These are phyloP conservation scores for Rhagonycha lutea DNA, from an alignment of 2,888 invertebrate species.

Conservation along the genomic window DNA sequence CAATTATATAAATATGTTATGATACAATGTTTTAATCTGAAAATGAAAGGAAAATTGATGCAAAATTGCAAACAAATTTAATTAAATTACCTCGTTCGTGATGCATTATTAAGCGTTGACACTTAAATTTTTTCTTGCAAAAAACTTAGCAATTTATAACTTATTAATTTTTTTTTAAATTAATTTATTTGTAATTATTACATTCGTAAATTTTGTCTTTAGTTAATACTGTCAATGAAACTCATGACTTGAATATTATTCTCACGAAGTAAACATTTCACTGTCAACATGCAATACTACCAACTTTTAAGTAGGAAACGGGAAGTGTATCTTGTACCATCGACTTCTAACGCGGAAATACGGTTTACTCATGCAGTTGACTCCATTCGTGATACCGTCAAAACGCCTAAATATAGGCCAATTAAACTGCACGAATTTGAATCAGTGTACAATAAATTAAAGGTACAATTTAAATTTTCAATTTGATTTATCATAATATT, in stretches of 20 bases:
- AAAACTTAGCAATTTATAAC: neutral
- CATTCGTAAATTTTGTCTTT: neutral
- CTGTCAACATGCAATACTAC: constrained; percentile 3
- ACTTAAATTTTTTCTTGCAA: neutral
- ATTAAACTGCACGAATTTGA: too few relatives aligned
- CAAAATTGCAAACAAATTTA: neutral
- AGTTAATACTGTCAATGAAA: neutral
- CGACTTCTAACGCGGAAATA: neutral
- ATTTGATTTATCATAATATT: too few relatives aligned
- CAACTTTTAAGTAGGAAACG: neutral
- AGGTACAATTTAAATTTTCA: too few relatives aligned
- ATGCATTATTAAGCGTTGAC: neutral
- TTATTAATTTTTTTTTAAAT: neutral
- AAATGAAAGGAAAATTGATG: neutral
- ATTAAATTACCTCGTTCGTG: neutral
- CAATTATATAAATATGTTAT: neutral
- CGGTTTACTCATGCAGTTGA: neutral
- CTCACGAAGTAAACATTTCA: neutral
- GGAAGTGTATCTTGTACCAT: neutral
- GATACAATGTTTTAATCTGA: constrained; percentile 4
- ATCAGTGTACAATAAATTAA: too few relatives aligned
- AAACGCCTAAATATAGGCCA: too few relatives aligned
- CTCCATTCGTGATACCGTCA: too few relatives aligned
- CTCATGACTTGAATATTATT: constrained; percentile 4
- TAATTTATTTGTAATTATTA: neutral